Evolutionary conservation across 2,113 vertebrate species (phyloP).

Genomic region (Mustela lutreola): DNA sequence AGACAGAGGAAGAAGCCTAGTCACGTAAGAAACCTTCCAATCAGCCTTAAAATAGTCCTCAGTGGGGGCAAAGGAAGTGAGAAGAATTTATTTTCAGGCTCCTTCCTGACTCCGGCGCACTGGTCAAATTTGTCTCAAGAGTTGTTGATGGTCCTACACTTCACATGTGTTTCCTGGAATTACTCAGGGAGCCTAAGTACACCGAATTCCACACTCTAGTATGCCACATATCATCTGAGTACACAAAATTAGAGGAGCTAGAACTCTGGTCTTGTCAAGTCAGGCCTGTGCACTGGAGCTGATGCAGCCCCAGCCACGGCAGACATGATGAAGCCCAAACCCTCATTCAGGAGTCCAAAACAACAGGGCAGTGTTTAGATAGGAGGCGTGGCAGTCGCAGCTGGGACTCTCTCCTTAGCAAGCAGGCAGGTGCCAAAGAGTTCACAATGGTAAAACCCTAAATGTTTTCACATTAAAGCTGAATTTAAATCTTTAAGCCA

Average conservation of each 20-base stretch:
- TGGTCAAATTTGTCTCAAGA: neutral
- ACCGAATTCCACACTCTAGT: neutral
- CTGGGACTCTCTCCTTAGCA: neutral
- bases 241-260: neutral
- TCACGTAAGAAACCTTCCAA: neutral
- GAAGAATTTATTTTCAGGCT: neutral
- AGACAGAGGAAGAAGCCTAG: neutral
- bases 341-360: neutral
- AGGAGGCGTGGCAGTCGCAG: too few relatives aligned
- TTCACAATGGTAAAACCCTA: neutral
- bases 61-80: too few relatives aligned
- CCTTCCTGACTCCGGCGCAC: neutral
- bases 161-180: neutral
- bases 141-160: neutral
- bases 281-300: neutral
- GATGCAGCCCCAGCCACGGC: neutral
- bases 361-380: too few relatives aligned
- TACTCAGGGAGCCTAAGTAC: neutral
- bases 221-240: neutral
- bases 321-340: neutral
- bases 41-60: neutral
- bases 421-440: neutral
- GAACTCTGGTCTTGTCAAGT: neutral
- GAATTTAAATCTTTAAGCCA: neutral
- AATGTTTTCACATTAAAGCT: neutral